Conservation (phyloP, 2,888 invertebrate genomes). For the Notodonta dromedarius region DNA sequence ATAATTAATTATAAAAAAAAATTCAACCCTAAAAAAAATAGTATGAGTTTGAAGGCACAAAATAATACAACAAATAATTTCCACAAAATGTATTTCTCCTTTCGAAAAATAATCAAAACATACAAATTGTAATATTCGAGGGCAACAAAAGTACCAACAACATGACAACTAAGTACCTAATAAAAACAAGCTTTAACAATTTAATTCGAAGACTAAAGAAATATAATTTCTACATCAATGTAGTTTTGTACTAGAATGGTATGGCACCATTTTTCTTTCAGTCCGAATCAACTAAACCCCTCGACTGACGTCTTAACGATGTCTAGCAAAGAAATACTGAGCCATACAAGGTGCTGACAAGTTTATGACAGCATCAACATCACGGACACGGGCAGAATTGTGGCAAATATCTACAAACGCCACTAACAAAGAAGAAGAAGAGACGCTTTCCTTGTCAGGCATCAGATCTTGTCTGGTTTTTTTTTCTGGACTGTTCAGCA, state of each 20-base stretch:
- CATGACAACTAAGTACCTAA: conserved; percentile 24
- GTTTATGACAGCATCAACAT: no score
- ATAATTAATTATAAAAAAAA: conserved; percentile 74
- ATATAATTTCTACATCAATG: conserved; percentile 11
- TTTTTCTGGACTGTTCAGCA: no score
- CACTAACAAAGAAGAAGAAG: no score
- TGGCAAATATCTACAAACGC: no score
- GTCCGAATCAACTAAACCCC: conserved; percentile 15
- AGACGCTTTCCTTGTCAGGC: no score
- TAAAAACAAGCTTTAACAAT: conserved; percentile 21
- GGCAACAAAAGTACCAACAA: conserved; percentile 27
- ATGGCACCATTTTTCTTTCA: conserved; percentile 29
- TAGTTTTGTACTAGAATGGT: conserved; percentile 16
- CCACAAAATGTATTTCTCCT: conserved; percentile 28
- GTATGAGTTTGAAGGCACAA: conserved; percentile 39
- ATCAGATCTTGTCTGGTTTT: no score
- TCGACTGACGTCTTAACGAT: neutral
- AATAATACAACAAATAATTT: conserved; percentile 9
- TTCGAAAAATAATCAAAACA: conserved; percentile 30
- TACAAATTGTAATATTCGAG: conserved; percentile 37
- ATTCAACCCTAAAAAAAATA: conserved; percentile 84
- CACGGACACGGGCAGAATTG: no score
- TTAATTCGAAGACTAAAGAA: conserved; percentile 18
- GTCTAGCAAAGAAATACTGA: no score
- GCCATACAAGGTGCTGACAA: no score